phyloP scores from a whole-genome alignment of 2,797 vertebrate species.

The Sebastes matsubarae region DNA sequence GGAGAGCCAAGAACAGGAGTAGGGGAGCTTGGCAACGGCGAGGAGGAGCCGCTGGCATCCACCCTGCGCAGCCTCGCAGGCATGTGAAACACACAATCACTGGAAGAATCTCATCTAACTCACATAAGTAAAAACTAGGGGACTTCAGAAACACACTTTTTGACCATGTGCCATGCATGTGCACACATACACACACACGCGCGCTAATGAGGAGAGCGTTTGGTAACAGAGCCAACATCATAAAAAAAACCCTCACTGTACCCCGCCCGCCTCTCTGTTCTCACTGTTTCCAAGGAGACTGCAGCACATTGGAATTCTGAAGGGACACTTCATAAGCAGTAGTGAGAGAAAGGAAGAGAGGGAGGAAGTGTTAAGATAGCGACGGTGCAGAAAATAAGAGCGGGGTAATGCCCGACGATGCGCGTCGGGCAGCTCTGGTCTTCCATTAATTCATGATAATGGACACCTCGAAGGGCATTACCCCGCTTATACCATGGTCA shows the following conservation, averaged over 20 bases:
- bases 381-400: slow-evolving; percentile 17
- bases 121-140: neutral
- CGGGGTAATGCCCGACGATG: neutral
- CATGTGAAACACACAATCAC: slow-evolving; percentile 7
- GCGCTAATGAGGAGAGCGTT: slow-evolving; percentile 48
- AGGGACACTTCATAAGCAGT: slow-evolving; percentile 72
- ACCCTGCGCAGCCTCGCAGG: slow-evolving; percentile 26
- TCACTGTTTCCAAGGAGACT: slow-evolving; percentile 83
- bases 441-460: neutral
- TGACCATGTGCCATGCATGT: slow-evolving; percentile 35
- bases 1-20: slow-evolving; percentile 48
- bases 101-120: slow-evolving; percentile 17
- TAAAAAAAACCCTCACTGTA: slow-evolving; percentile 61
- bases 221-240: slow-evolving; percentile 66
- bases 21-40: slow-evolving; percentile 32
- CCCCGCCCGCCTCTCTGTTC: slow-evolving; percentile 57
- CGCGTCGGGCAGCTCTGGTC: neutral
- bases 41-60: slow-evolving; percentile 40
- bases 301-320: slow-evolving; percentile 78
- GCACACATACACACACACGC: slow-evolving; percentile 6
- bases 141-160: slow-evolving; percentile 16
- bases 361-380: slow-evolving; percentile 31
- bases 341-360: slow-evolving; percentile 1
- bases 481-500: neutral
- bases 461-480: neutral